Conservation (phyloP, 2,113 vertebrate species). For the Baryphthengus martii region DNA sequence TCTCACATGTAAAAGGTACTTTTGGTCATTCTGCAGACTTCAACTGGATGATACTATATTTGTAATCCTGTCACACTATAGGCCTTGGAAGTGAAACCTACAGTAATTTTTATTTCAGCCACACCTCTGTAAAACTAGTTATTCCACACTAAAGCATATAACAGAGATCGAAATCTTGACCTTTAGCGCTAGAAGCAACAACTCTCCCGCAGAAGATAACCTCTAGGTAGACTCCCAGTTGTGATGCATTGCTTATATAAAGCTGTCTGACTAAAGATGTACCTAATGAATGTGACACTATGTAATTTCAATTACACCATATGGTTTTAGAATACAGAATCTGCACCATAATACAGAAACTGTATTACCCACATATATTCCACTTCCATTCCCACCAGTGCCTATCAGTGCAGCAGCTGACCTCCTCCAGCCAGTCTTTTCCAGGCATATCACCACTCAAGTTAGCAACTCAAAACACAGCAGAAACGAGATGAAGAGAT, state of each 20-base stretch:
- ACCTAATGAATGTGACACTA: accelerated
- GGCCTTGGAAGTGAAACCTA: neutral
- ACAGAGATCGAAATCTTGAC: slow-evolving; percentile 9
- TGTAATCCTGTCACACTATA: neutral
- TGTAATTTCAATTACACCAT: accelerated
- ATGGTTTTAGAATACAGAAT: neutral
- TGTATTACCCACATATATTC: accelerated
- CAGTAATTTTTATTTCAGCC: slow-evolving; percentile 9
- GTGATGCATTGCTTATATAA: neutral
- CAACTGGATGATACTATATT: neutral
- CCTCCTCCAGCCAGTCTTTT: neutral
- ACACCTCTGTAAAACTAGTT: slow-evolving; percentile 48
- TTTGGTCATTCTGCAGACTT: neutral
- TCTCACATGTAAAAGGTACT: neutral
- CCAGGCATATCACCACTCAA: neutral
- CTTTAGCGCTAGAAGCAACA: neutral
- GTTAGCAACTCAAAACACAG: neutral
- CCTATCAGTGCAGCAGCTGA: neutral
- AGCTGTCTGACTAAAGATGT: neutral
- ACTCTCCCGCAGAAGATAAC: neutral
- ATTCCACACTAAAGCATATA: neutral
- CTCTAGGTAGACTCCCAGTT: neutral
- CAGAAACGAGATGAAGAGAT: slow-evolving; percentile 20
- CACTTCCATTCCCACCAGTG: neutral
- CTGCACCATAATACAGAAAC: neutral